phyloP scores from a whole-genome alignment of 2,113 vertebrate genomes.

The Azemiops feae region DNA sequence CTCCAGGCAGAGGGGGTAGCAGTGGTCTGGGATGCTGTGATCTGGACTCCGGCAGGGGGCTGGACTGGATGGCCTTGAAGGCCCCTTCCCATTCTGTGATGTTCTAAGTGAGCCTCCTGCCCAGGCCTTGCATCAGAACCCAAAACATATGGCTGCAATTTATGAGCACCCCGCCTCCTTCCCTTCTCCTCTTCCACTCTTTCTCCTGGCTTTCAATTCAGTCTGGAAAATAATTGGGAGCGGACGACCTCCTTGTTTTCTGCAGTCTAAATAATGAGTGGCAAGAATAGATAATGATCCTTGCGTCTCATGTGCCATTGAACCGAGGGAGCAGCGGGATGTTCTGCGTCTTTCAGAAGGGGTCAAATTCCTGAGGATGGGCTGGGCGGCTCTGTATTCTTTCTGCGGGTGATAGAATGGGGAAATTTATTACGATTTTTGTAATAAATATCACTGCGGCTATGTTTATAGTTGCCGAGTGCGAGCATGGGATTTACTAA shows the following conservation, averaged over 20 bases:
- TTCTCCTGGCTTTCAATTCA: background rate
- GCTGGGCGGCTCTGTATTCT: background rate
- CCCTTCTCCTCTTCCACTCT: background rate
- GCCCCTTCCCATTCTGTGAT: background rate
- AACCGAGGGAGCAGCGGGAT: background rate
- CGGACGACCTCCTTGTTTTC: background rate
- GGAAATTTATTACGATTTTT: background rate
- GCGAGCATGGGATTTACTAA: background rate
- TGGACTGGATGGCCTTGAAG: background rate
- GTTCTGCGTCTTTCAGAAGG: background rate
- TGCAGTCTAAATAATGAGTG: background rate
- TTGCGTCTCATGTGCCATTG: background rate
- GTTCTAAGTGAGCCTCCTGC: background rate
- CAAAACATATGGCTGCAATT: background rate
- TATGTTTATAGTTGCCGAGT: conserved; percentile 42
- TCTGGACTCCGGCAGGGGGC: background rate
- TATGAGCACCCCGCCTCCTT: background rate
- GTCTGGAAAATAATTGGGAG: background rate
- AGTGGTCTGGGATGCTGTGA: background rate
- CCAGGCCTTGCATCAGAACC: background rate
- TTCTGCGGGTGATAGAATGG: background rate
- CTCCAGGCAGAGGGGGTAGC: background rate
- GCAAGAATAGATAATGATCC: background rate
- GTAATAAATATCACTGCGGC: background rate
- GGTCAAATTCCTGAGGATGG: background rate